These are phyloP conservation scores for Tribolium freemani DNA, from an alignment of 2,888 invertebrate genomes.

Conservation along the genomic window DNA sequence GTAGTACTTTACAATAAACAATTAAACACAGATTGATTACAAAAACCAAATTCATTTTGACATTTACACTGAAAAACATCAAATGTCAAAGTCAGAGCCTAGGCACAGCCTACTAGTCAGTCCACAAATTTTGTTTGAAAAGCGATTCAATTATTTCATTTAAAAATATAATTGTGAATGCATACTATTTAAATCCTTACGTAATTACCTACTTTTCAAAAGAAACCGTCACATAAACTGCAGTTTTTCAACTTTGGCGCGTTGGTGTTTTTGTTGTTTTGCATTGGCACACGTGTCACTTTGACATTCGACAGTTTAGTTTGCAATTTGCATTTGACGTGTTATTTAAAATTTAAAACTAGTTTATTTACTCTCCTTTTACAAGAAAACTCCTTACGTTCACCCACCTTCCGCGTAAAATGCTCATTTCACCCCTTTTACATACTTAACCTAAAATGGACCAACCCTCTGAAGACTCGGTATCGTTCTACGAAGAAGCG, in stretches of 20 bases:
- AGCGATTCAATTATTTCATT: no score
- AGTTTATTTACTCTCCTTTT: slow-evolving; percentile 16
- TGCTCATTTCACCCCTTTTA: background rate
- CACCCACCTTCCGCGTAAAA: background rate
- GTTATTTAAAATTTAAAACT: slow-evolving; percentile 35
- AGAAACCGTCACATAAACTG: no score
- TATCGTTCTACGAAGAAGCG: slow-evolving; percentile 20
- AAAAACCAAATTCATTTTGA: no score
- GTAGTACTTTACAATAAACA: no score
- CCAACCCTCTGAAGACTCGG: slow-evolving; percentile 3
- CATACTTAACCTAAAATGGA: background rate
- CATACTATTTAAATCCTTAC: no score
- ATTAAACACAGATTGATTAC: no score
- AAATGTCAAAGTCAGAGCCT: no score
- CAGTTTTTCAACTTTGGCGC: background rate
- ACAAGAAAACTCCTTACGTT: background rate
- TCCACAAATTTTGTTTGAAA: no score
- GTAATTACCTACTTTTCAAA: no score
- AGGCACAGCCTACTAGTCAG: no score
- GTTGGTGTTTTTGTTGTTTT: background rate
- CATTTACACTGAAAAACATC: no score
- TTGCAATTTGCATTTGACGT: slow-evolving; percentile 34
- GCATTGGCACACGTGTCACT: background rate
- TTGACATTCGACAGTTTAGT: slow-evolving; percentile 27
- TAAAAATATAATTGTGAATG: no score